Base-by-base conservation (phyloP, 2,888 invertebrate species). In the Drosophila dives region DNA sequence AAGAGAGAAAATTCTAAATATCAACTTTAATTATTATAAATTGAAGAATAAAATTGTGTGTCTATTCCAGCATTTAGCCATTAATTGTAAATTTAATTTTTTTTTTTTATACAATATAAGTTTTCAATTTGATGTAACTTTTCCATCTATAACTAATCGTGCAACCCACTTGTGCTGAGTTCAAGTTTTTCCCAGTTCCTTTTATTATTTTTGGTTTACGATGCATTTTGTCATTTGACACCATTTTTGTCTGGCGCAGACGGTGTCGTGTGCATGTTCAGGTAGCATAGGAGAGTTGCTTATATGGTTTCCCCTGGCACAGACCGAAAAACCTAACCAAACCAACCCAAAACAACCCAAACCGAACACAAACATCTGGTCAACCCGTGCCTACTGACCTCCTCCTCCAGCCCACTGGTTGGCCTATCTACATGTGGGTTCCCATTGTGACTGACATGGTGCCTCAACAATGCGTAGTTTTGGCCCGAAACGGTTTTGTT, bases 211-310 rank as follows among this genome's bases (percentile, higher is more conserved):
- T 62, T 69, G 72, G 73, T 82, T 79, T 78, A 79, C 89, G 77
- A 73, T 86, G 89, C 86, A 80, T 73, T 86, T 79, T 85, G 86
- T 77, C 81, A 86, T 89, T 85, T 83, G 88, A 87, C 90, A 87
- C 86, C 85, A 87, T 87, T 86, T 45, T 85, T 74, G 88, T 79
- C 87, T 78, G 75, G 65, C 61, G 67, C 70, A 72, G 71, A 64
- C 72, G 58, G 56, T 64, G 67, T 63, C 65, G 65, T 29, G 71
- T 77, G 70, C 60, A 65, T 59, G 64, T 58, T 50, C 70, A 70
- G 62, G 55, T 79, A 49, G 48, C 59, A 67, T 65, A 62, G 53
- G 45, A 70, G 45, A 80, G 59, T 62, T 81, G 72, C 72, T 89
- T 86, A 82, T 86, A 89, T 86, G 87, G 87, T 84, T 89, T 86